These are phyloP conservation scores for Metopia argyrocephala DNA, from an alignment of 2,888 invertebrate genomes.

Conservation along the genomic window DNA sequence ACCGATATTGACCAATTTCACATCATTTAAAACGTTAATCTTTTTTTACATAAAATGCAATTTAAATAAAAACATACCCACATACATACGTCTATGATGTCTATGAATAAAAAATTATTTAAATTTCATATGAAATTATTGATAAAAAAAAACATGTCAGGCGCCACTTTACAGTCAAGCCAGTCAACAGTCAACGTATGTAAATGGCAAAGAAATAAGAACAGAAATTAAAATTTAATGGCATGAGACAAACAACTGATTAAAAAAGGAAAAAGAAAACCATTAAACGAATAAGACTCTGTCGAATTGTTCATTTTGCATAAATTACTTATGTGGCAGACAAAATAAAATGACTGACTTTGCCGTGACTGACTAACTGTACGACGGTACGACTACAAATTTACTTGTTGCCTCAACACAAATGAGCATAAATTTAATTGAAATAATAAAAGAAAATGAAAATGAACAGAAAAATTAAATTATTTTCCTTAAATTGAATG, in stretches of 20 bases:
- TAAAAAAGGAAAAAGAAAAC: slow-evolving; percentile 26
- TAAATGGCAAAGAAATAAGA: slow-evolving; percentile 37
- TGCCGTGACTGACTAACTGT: no score
- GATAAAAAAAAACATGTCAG: slow-evolving; percentile 54
- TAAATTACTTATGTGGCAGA: slow-evolving; percentile 56
- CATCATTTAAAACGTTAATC: no score
- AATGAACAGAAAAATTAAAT: slow-evolving; percentile 16
- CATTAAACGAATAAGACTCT: slow-evolving; percentile 12
- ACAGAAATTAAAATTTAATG: slow-evolving; percentile 39
- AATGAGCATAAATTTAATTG: slow-evolving; percentile 64
- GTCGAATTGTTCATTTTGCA: slow-evolving; percentile 53
- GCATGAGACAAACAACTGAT: background rate
- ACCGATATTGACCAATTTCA: no score
- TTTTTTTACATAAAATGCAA: no score
- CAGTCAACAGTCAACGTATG: slow-evolving; percentile 59
- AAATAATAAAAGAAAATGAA: slow-evolving; percentile 29
- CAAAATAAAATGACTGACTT: no score
- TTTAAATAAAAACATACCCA: background rate
- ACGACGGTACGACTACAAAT: slow-evolving; percentile 9
- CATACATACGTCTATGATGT: background rate
- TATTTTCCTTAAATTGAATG: background rate
- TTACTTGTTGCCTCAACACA: slow-evolving; percentile 60
- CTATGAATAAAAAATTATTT: background rate
- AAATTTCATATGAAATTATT: background rate
- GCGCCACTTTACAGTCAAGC: slow-evolving; percentile 61